Base-by-base conservation (phyloP, 2,113 vertebrate species). In the Saccopteryx leptura region DNA sequence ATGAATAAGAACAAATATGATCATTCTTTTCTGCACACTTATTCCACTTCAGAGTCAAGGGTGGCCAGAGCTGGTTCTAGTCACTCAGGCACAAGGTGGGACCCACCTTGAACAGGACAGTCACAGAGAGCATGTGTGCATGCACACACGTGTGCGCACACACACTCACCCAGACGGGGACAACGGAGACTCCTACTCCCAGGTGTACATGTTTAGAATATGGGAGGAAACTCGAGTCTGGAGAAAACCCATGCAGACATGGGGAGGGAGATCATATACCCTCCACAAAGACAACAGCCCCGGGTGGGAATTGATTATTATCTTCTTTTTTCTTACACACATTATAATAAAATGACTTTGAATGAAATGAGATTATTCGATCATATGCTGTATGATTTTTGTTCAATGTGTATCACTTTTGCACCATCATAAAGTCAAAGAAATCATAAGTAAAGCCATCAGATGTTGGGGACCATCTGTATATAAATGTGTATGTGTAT, bases 401-500 rank as follows among this genome's bases (percentile, higher is more conserved):
- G 52, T 48, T 52, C 24, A 75, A 52, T 17, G 24, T 75, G 8
- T 31, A 9, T 75, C 7, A 5, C 48, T 75, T 52, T 52, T 15
- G 14, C 26, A 75, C 14, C 74, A 75, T 2, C 26, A 4, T 75
- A 17, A 15, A 52, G 13, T 52, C 52, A 24, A 52, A 52, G 39
- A 52, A 75, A 75, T 52, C 8, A 63, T 28, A 28, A 75, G 24
- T 31, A 2, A 9, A 76, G 31, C 48, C 9, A 76, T 31, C 14
- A 76, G 50, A 76, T 52, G 23, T 18, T 54, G 28, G 74, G 50
- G 24, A 31, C 26, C 71, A 48, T 33, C 19, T 89, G 48, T 50
- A 26, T 0, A 46, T 4, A 18, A 11, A 14, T 13, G 8, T 4
- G 26, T 8, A 46, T 33, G 7, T 48, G 2, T 28, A 21, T 8